Conservation (phyloP, 2,888 invertebrate species). For the Encarsia formosa region DNA sequence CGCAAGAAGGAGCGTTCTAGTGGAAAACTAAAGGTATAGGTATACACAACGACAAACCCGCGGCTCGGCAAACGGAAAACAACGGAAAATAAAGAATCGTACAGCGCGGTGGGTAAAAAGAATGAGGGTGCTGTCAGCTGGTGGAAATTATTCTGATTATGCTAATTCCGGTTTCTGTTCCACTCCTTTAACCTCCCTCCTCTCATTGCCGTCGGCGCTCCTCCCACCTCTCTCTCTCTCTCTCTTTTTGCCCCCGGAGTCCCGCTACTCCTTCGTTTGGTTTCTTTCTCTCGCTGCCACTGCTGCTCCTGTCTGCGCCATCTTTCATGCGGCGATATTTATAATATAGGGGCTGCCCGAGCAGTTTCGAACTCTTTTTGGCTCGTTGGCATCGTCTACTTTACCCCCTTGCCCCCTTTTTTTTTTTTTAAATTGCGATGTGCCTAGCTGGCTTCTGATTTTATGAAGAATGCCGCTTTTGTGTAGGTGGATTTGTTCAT, state of each 20-base stretch:
- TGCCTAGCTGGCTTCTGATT: no score
- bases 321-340: constrained; percentile 51
- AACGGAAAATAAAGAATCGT: constrained; percentile 52
- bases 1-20: constrained; percentile 3
- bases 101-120: constrained; percentile 50
- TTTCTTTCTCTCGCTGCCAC: constrained; percentile 27
- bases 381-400: constrained; percentile 30
- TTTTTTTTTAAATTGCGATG: no score
- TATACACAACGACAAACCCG: constrained; percentile 29
- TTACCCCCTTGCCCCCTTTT: background rate
- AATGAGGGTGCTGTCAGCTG: constrained; percentile 60
- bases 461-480: no score
- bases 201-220: constrained; percentile 16
- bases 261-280: constrained; percentile 10
- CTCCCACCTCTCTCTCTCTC: constrained; percentile 35
- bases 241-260: constrained; percentile 22
- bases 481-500: no score
- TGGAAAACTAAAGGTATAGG: background rate
- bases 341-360: constrained; percentile 49
- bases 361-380: constrained; percentile 51
- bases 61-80: constrained; percentile 34
- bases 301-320: constrained; percentile 51
- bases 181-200: constrained; percentile 51
- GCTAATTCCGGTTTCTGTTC: constrained; percentile 59
- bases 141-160: constrained; percentile 63